Evolutionary conservation across 1,140 invertebrate species (phyloP).

Genomic region (Portunus trituberculatus): DNA sequence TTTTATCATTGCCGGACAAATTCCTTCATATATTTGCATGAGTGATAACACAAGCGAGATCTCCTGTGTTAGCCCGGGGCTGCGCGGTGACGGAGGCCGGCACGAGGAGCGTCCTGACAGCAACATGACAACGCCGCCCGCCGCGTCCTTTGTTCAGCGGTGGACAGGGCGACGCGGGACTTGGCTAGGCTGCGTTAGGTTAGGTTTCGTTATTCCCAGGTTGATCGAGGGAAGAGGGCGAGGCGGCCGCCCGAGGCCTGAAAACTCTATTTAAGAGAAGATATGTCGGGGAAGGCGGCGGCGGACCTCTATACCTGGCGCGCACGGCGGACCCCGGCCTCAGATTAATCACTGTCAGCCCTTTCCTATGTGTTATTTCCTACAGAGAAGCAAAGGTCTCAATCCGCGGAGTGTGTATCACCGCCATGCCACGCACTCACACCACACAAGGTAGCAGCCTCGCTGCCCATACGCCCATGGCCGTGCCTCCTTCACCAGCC

Average conservation of each 20-base stretch:
- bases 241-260: slow-evolving; percentile 52
- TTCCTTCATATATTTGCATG: too few species aligned
- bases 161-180: background rate
- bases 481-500: background rate
- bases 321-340: background rate
- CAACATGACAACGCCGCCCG: background rate
- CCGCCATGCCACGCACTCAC: background rate
- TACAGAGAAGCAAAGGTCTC: background rate
- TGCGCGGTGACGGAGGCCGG: background rate
- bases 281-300: slow-evolving; percentile 41
- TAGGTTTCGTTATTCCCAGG: background rate
- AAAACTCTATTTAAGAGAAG: slow-evolving; percentile 66
- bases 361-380: slow-evolving; percentile 22
- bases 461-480: background rate
- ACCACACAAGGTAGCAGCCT: background rate
- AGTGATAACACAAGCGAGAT: too few species aligned
- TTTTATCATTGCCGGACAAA: too few species aligned
- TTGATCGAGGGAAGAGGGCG: slow-evolving; percentile 34
- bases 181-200: background rate
- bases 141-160: background rate
- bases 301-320: slow-evolving; percentile 31
- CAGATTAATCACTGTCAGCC: slow-evolving; percentile 42
- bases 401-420: background rate
- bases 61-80: too few species aligned
- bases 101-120: background rate